Evolutionary conservation across 2,113 vertebrate species (phyloP), one percentile per base, ranked within the genome.

Genomic region (Atherinomorus stipes): DNA sequence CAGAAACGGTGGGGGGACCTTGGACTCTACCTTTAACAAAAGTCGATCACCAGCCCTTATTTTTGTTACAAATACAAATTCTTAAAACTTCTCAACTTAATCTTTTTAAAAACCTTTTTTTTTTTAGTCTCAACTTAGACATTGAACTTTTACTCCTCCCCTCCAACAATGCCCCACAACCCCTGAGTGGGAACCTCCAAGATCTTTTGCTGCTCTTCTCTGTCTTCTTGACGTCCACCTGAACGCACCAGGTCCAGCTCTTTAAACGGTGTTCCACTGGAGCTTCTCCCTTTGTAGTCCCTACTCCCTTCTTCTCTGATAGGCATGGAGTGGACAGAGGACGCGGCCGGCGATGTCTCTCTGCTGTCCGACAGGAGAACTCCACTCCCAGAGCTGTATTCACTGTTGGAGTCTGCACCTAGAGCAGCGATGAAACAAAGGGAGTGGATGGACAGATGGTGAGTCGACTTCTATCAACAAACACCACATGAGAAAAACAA

Each of bases 381-480:
- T 58, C 87, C 84, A 2, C 83, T 91, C 75, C 64, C 86, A 11
- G 89, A 89, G 81, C 88, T 89, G 85, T 60, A 86, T 50, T 91
- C 81, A 2, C 85, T 91, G 85, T 89, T 87, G 0, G 88, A 91
- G 57, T 88, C 87, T 63, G 81, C 79, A 86, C 88, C 83, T 86
- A 73, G 45, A 85, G 78, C 56, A 57, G 78, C 1, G 63, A 75
- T 51, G 49, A 64, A 81, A 85, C 50, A 78, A 77, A 79, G 62
- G 65, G 60, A 52, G 58, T 60, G 62, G 38, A 26, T 10, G 74
- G 58, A 86, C 82, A 90, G 81, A 81, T 86, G 83, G 89, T 84
- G 63, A 87, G 83, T 82, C 53, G 76, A 58, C 76, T 64, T 74
- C 54, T 62, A 76, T 76, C 88, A 89, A 88, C 85, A 89, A 89